Base-by-base conservation (phyloP, 2,113 vertebrate genomes). In the Zosterops borbonicus region DNA sequence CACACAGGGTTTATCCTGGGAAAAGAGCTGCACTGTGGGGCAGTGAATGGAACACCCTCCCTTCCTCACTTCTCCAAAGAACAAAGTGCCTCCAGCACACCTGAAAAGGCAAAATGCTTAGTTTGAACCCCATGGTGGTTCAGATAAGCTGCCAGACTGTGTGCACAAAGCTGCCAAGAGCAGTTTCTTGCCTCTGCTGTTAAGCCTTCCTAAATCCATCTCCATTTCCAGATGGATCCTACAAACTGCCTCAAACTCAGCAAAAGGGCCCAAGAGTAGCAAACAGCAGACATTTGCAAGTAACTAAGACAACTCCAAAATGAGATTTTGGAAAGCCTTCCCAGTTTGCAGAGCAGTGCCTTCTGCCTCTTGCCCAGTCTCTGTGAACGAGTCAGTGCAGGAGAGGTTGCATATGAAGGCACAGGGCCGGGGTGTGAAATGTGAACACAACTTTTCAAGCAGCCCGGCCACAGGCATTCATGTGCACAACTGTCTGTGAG, bases 361-460 rank as follows among this genome's bases (percentile, higher is more conserved):
- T 74, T 77, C 90, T 87, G 77, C 37, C 73, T 58, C 77, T 68
- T 49, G 52, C 73, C 76, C 60, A 33, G 64, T 35, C 50, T 56
- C 68, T 6, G 5, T 14, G 80, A 90, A 60, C 11, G 42, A 50
- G 41, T 2, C 20, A 55, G 52, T 2, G 5, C 71, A 80, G 42
- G 44, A 63, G 19, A 55, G 71, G 49, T n/a, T 80, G 63, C 2
- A 31, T 2, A 0, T 0, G 25, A 12, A 35, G 41, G 56, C 25
- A 31, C 0, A 5, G 28, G 53, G 47, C 6, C 0, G 0, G 44
- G 12, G 52, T 59, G 23, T 39, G 50, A 52, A 68, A 64, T 6
- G 29, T 58, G 56, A 80, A 28, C 16, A 67, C 39, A 49, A 23
- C 64, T 63, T 83, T 29, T 50, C 63, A 82, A 65, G n/a, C 52